Base-by-base conservation (phyloP, 2,113 vertebrate genomes). In the Aix galericulata region DNA sequence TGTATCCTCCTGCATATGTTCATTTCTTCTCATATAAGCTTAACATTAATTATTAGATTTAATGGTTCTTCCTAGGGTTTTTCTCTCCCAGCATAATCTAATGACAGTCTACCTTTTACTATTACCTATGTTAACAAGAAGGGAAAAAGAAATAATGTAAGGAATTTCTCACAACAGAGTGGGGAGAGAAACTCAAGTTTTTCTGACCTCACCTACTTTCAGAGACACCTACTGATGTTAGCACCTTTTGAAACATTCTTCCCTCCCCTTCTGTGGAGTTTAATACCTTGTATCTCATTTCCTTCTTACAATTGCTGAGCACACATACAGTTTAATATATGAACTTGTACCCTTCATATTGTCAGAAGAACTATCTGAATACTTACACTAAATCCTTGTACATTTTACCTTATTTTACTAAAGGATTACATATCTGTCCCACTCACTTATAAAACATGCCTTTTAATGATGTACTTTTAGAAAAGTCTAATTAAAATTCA, bases 401-500 rank as follows among this genome's bases (percentile, higher is more conserved):
- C 93, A 29, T 96, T 97, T 95, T 96, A 72, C 91, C 84, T 94
- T 93, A 95, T 97, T 97, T 97, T 94, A 97, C 93, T 67, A 87
- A 95, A 87, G 82, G 92, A 95, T 96, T 97, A 95, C 92, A 63
- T 82, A 95, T 95, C 93, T 95, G 76, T 94, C 94, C 86, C 71
- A 58, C 52, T 95, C 94, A 83, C 86, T 76, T 91, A 87, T 93
- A 96, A 97, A 97, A 93, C 91, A 88, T 63, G 88, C 60, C 89
- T 94, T 96, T 97, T 97, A 97, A 96, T 93, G 92, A 96, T 89
- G 94, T 97, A 93, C 94, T 95, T 94, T 91, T 96, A 85, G 94
- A 94, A 85, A 89, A 97, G 92, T 71, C 95, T 97, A 96, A 98
- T 98, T 97, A 97, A 96, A 97, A 97, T 97, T 97, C 97, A 96